Evolutionary conservation across 2,888 invertebrate species (phyloP), one percentile per base, ranked within the genome.

Genomic region (Anthoptus insignis): DNA sequence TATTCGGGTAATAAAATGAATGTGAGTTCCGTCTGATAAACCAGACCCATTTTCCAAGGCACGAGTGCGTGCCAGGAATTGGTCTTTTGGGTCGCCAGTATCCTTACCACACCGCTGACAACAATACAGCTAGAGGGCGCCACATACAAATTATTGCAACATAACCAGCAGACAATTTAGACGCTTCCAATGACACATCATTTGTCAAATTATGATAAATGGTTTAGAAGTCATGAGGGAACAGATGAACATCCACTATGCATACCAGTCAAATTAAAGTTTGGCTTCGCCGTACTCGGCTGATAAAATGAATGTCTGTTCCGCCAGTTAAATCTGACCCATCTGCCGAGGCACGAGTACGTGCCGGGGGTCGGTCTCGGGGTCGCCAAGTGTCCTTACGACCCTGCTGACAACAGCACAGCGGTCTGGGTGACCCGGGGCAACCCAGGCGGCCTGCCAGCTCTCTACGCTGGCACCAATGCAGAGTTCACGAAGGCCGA

Each of bases 61-160:
- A 94, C 77, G 95, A 95, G 76, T 94, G 94, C 78, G 93, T 95
- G 71, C 95, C 95, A 37, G 95, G 95, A 64, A 93, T 95, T 63
- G 96, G 96, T n/a, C 88, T n/a, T 94, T 61, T 96, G 96, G 22
- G 94, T 94, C 61, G 97, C 96, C 53, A 95, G 79, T 96, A 96
- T 81, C 96, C 96, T 9, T 96, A 95, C 79, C 96, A 96, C 86
- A 96, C 96, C 0, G 94, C 94, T 65, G 96, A 96, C 84, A 97
- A 97, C 88, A 95, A 95, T 75, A 96, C 97, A 2, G 96, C 96
- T n/a, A n/a, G n/a, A n/a, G n/a, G n/a, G n/a, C n/a, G n/a, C n/a
- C n/a, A n/a, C n/a, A n/a, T n/a, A n/a, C n/a, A n/a, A n/a, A n/a
- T n/a, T n/a, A n/a, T n/a, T n/a, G n/a, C n/a, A n/a, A n/a, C n/a